Conservation (phyloP, 2,888 invertebrate genomes). For the Lasioglossum zephyrum region DNA sequence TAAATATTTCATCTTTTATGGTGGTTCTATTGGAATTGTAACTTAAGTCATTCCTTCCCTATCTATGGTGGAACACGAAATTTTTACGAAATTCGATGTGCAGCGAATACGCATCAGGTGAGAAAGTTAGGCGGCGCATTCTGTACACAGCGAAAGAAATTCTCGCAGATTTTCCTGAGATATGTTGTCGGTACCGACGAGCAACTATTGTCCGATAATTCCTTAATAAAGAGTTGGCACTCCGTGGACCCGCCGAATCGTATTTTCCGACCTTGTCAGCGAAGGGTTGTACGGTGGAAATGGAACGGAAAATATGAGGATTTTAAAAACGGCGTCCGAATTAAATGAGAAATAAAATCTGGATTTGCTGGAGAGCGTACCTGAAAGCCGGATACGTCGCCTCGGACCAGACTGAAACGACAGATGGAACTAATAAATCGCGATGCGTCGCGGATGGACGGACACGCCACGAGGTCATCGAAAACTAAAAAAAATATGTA, state of each 20-base stretch:
- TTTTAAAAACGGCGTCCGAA: conserved; percentile 8
- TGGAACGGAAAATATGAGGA: conserved; percentile 17
- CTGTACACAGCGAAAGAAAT: no score
- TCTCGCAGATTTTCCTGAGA: no score
- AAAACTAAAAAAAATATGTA: background rate
- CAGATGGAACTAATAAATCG: conserved; percentile 28
- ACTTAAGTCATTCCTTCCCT: no score
- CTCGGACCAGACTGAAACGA: conserved; percentile 1
- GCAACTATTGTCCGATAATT: no score
- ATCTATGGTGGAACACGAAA: no score
- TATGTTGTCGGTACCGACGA: no score
- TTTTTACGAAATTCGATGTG: no score
- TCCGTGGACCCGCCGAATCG: background rate
- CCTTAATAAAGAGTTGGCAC: background rate
- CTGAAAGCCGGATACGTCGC: background rate
- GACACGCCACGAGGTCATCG: background rate
- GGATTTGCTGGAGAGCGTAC: background rate
- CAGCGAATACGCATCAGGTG: no score
- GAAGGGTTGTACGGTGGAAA: background rate
- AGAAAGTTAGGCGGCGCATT: no score
- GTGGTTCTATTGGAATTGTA: no score
- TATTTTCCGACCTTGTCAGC: background rate
- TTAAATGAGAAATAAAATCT: conserved; percentile 35
- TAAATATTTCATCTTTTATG: no score
- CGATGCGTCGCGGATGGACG: conserved; percentile 11